A percentile compares a stretch with the other conserved stretches of the same genome.
phyloP scores from a whole-genome alignment of 2,113 vertebrate genomes.

The Sinocyclocheilus anophthalmus region DNA sequence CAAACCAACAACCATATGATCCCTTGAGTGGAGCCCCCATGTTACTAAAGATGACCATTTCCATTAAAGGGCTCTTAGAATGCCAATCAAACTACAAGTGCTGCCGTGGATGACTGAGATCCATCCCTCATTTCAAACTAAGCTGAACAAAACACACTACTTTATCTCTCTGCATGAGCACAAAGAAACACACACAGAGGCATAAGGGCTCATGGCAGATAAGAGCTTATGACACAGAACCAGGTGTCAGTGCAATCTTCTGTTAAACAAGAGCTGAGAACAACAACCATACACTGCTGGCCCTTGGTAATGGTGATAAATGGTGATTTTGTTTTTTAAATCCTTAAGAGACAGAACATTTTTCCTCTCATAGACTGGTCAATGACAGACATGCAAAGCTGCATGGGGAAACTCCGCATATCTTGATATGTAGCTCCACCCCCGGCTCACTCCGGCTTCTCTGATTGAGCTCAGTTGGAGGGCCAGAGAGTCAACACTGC shows the following conservation, averaged over 20 bases:
- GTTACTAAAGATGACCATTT: conserved; percentile 30
- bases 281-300: too few species aligned
- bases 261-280: not conserved
- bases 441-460: not conserved
- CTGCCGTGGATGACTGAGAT: conserved; percentile 28
- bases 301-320: not conserved
- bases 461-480: not conserved
- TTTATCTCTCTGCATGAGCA: conserved; percentile 55
- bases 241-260: conserved; percentile 23
- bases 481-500: conserved; percentile 64
- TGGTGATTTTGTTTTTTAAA: not conserved
- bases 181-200: not conserved
- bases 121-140: conserved; percentile 42
- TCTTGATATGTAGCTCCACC: conserved; percentile 38
- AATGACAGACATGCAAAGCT: conserved; percentile 18
- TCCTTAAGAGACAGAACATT: not conserved
- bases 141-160: conserved; percentile 49
- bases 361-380: not conserved
- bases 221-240: conserved; percentile 1
- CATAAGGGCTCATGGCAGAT: not conserved
- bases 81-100: conserved; percentile 41
- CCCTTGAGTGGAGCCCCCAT: conserved; percentile 7
- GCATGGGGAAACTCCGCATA: not conserved
- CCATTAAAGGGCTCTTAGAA: conserved; percentile 22
- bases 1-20: conserved; percentile 31